A percentile compares a stretch with the other conserved stretches of the same genome.
Conservation (phyloP, 2,797 vertebrate species). For the Petrocephalus sullivani region DNA sequence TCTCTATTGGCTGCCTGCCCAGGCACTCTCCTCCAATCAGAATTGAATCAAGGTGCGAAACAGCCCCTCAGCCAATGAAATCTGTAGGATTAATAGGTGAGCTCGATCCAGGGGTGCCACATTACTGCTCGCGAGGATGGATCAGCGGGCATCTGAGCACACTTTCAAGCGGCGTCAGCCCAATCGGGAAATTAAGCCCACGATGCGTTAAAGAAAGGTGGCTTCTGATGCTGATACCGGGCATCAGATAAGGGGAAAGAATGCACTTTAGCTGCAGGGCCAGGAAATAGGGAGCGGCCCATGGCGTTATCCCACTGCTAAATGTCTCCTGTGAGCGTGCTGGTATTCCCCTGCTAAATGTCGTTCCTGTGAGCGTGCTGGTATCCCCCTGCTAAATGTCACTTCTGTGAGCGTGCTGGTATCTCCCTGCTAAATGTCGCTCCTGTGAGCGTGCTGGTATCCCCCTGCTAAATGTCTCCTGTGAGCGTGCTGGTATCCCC, state of each 20-base stretch:
- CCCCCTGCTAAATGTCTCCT: too few relatives aligned
- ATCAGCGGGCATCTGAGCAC: not conserved
- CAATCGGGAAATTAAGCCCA: not conserved
- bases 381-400: not conserved
- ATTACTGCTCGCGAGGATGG: constrained; percentile 7
- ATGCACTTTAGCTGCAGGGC: constrained; percentile 10
- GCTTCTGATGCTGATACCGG: not conserved
- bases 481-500: too few relatives aligned
- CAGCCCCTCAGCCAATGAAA: not conserved
- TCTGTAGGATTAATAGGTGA: not conserved
- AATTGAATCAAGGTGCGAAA: constrained; percentile 14
- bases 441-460: too few relatives aligned
- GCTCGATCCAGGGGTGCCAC: not conserved
- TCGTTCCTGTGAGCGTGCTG: not conserved
- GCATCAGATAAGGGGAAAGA: not conserved
- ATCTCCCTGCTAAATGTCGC: not conserved
- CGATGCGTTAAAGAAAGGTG: not conserved
- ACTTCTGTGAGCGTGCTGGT: not conserved
- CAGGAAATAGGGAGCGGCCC: not conserved
- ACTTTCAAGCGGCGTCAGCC: not conserved
- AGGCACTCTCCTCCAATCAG: constrained; percentile 11
- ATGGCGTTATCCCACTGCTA: too few relatives aligned
- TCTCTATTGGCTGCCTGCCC: not conserved
- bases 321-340: too few relatives aligned
- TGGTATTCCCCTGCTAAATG: too few relatives aligned